phyloP scores from a whole-genome alignment of 2,888 invertebrate genomes.

The Nomada fucata region DNA sequence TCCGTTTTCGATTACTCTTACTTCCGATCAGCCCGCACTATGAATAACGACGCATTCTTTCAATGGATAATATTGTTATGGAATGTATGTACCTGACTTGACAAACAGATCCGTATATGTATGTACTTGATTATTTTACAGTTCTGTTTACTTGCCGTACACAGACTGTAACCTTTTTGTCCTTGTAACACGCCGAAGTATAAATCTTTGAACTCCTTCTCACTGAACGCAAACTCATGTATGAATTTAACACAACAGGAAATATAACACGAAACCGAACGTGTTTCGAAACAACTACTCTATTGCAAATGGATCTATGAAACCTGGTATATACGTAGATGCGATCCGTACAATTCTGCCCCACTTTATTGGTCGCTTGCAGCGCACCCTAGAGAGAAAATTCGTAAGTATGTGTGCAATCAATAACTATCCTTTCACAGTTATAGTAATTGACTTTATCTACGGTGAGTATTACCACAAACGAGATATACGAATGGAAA shows the following conservation, averaged over 20 bases:
- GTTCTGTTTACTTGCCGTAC: background rate
- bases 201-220: background rate
- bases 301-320: constrained; percentile 51
- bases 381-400: constrained; percentile 15
- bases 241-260: constrained; percentile 8
- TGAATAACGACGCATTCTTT: constrained; percentile 16
- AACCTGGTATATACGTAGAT: constrained; percentile 33
- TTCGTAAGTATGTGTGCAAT: background rate
- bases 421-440: constrained; percentile 3
- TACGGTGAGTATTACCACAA: background rate
- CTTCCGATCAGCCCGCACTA: constrained; percentile 3
- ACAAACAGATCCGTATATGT: constrained; percentile 35
- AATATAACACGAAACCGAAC: constrained; percentile 31
- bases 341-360: constrained; percentile 17
- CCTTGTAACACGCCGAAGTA: constrained; percentile 14
- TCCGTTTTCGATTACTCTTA: background rate
- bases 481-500: too few relatives aligned
- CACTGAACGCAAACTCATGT: constrained; percentile 12
- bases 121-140: constrained; percentile 37
- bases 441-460: background rate
- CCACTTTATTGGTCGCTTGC: constrained; percentile 22
- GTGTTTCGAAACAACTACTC: constrained; percentile 54
- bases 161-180: background rate
- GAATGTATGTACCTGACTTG: constrained; percentile 39
- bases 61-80: background rate